Evolutionary conservation across 2,797 vertebrate species (phyloP).

Genomic region (Phoeniculus purpureus): DNA sequence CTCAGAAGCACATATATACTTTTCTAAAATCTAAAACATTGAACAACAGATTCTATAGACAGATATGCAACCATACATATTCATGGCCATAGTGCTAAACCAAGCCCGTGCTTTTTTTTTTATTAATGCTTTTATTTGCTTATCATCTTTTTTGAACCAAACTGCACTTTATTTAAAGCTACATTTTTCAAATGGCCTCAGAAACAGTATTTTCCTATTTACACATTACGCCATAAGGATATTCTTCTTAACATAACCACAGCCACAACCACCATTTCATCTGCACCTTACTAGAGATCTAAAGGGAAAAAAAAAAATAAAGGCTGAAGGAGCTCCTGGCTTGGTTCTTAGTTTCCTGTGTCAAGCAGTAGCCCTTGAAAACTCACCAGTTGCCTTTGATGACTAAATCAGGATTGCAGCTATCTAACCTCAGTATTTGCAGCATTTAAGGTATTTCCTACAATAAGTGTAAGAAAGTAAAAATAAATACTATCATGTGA

Average conservation of each 20-base stretch:
- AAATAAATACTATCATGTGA: neutral
- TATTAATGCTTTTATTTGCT: neutral
- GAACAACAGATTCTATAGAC: neutral
- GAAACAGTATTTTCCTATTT: neutral
- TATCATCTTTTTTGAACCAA: neutral
- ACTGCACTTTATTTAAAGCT: neutral
- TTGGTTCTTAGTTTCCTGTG: neutral
- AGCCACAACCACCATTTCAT: neutral
- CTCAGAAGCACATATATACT: neutral
- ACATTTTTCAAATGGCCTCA: neutral
- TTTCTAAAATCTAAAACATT: neutral
- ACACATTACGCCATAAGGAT: neutral
- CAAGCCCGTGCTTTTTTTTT: neutral
- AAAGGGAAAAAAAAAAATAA: neutral
- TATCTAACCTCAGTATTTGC: slow-evolving; percentile 12
- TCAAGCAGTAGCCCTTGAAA: neutral
- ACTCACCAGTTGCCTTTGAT: neutral
- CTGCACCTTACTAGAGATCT: neutral
- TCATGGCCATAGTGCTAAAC: neutral
- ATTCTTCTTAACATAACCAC: neutral
- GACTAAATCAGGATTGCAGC: neutral
- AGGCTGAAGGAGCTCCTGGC: neutral
- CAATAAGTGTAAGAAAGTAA: neutral
- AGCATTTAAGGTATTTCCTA: slow-evolving; percentile 50
- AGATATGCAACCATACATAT: neutral